Evolutionary conservation across 2,113 vertebrate genomes (phyloP).

Genomic region (Hippocampus comes): DNA sequence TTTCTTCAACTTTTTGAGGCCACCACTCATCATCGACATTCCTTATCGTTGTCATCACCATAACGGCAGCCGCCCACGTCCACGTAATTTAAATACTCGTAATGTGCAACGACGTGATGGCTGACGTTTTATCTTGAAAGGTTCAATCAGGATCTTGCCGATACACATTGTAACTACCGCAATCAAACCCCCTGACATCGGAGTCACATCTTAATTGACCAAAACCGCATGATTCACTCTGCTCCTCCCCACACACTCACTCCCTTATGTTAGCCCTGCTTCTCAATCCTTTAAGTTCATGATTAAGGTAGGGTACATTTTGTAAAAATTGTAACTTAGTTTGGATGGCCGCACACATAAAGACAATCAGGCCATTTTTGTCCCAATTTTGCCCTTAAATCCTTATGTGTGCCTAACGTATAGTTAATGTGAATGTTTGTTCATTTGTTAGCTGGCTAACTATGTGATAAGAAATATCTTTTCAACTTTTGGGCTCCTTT

Average conservation of each 20-base stretch:
- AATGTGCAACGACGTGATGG: constrained; percentile 58
- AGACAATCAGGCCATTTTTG: no score
- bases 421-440: no score
- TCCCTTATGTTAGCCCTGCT: not conserved
- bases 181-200: constrained; percentile 82
- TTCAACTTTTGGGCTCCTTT: no score
- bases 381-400: no score
- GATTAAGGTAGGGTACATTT: not conserved
- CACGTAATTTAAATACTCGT: constrained; percentile 57
- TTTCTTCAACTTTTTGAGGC: not conserved
- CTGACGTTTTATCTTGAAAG: constrained; percentile 64
- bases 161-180: constrained; percentile 80
- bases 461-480: not conserved
- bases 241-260: not conserved
- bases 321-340: not conserved
- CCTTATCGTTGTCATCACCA: constrained; percentile 1
- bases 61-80: constrained; percentile 28
- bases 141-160: constrained; percentile 78
- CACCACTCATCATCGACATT: not conserved
- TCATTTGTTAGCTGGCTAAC: not conserved
- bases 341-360: not conserved
- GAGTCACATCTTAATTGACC: not conserved
- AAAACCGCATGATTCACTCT: not conserved
- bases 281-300: not conserved
- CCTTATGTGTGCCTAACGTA: no score